Conservation (phyloP, 1,140 invertebrate genomes). For the Nylanderia fulva region DNA sequence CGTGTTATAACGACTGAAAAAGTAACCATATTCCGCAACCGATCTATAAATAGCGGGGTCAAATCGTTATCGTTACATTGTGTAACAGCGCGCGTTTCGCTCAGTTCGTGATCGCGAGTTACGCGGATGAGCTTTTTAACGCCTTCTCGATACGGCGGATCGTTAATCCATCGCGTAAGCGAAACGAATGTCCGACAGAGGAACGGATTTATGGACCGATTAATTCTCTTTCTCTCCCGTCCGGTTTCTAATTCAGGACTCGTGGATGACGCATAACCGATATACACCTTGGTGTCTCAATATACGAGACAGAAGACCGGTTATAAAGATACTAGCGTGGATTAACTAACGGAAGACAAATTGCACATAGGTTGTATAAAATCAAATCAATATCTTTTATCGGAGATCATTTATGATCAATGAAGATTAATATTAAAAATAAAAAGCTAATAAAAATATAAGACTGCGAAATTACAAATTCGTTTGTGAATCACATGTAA, state of each 20-base stretch:
- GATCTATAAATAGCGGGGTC: not conserved
- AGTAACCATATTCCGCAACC: constrained; percentile 26
- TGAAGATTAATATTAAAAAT: not conserved
- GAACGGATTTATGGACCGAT: constrained; percentile 48
- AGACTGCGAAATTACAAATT: not conserved
- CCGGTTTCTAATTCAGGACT: constrained; percentile 32
- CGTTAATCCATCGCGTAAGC: constrained; percentile 65
- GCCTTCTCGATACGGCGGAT: constrained; percentile 59
- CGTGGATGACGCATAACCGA: constrained; percentile 24
- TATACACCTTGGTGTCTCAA: not conserved
- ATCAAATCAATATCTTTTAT: not conserved
- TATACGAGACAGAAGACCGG: constrained; percentile 2
- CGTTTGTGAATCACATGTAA: not conserved
- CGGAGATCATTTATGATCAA: not conserved
- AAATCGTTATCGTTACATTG: constrained; percentile 70
- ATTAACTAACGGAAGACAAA: not conserved
- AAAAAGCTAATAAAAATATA: not conserved
- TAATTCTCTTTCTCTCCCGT: constrained; percentile 1
- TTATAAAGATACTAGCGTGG: not conserved
- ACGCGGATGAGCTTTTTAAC: constrained; percentile 70
- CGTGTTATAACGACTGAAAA: constrained; percentile 48
- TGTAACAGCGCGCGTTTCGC: constrained; percentile 30
- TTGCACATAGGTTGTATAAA: not conserved
- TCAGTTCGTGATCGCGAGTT: constrained; percentile 58
- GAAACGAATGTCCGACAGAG: constrained; percentile 8